A percentile compares a stretch with the other conserved stretches of the same genome.
phyloP scores from a whole-genome alignment of 1,140 invertebrate genomes.

The Oreohelix idahoensis region DNA sequence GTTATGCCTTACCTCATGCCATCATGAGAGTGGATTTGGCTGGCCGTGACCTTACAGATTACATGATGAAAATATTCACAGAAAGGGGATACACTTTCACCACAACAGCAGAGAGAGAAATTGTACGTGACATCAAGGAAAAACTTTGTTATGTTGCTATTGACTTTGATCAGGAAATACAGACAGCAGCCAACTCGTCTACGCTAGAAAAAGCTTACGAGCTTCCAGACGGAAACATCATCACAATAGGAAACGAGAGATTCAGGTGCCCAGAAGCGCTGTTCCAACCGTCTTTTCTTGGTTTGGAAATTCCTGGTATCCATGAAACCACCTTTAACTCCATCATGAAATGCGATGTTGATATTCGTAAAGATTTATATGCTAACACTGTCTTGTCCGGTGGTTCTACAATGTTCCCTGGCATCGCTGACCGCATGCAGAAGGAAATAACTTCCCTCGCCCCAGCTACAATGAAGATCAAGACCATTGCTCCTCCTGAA shows the following conservation, averaged over 20 bases:
- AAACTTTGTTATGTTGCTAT: constrained; percentile 22
- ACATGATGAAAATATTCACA: constrained; percentile 87
- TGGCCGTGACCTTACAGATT: constrained; percentile 24
- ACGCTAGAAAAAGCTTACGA: constrained; percentile 72
- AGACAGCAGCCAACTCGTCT: constrained; percentile 46
- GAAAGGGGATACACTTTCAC: constrained; percentile 75
- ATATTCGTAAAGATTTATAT: constrained; percentile 91
- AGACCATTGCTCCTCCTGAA: constrained; percentile 72
- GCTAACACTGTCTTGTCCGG: constrained; percentile 80
- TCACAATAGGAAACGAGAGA: constrained; percentile 63
- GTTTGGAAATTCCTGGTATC: constrained; percentile 55
- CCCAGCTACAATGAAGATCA: constrained; percentile 52
- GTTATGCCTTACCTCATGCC: constrained; percentile 20
- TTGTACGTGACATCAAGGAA: constrained; percentile 82
- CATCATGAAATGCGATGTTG: constrained; percentile 79
- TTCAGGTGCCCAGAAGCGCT: constrained; percentile 75
- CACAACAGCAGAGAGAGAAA: constrained; percentile 65
- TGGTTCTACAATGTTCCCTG: constrained; percentile 88
- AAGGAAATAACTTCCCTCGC: constrained; percentile 75
- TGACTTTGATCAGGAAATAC: constrained; percentile 67
- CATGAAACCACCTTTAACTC: constrained; percentile 84
- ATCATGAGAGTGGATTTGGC: constrained; percentile 24
- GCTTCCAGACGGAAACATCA: constrained; percentile 72
- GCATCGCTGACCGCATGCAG: constrained; percentile 85
- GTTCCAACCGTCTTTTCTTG: constrained; percentile 79